These are phyloP conservation scores for Coelogynopora nodosa DNA, from an alignment of 2,888 invertebrate genomes.

Conservation along the genomic window DNA sequence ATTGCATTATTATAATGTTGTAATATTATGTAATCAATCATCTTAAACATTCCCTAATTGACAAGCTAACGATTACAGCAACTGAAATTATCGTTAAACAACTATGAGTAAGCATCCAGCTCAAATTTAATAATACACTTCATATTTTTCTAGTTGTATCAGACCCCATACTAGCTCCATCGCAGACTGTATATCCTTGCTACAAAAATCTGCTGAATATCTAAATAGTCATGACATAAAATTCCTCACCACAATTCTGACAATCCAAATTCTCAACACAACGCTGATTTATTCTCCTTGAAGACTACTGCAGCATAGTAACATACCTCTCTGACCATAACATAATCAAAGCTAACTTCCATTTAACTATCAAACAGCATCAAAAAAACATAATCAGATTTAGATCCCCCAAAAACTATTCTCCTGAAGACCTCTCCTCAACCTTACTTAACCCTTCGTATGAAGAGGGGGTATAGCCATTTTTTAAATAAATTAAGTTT, in stretches of 20 bases:
- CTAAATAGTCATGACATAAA: background rate
- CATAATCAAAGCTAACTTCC: background rate
- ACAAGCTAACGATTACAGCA: too few relatives aligned
- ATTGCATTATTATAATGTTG: too few relatives aligned
- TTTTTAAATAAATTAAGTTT: too few relatives aligned
- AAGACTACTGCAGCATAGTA: background rate
- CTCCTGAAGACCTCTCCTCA: background rate
- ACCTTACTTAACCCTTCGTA: background rate
- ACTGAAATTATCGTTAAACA: too few relatives aligned
- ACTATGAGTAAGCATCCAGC: background rate
- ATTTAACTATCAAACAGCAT: background rate
- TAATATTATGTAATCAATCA: too few relatives aligned
- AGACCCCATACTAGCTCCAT: background rate
- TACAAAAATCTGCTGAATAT: background rate
- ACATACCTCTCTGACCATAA: background rate
- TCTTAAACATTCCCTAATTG: too few relatives aligned
- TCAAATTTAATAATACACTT: background rate
- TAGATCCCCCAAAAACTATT: background rate
- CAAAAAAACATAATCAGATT: background rate
- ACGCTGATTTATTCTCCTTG: background rate
- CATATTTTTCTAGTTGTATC: background rate
- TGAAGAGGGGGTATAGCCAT: too few relatives aligned
- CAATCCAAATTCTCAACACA: background rate
- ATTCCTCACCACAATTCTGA: background rate
- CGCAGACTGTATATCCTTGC: background rate